Evolutionary conservation across 2,113 vertebrate species (phyloP).

Genomic region (Taurulus bubalis): DNA sequence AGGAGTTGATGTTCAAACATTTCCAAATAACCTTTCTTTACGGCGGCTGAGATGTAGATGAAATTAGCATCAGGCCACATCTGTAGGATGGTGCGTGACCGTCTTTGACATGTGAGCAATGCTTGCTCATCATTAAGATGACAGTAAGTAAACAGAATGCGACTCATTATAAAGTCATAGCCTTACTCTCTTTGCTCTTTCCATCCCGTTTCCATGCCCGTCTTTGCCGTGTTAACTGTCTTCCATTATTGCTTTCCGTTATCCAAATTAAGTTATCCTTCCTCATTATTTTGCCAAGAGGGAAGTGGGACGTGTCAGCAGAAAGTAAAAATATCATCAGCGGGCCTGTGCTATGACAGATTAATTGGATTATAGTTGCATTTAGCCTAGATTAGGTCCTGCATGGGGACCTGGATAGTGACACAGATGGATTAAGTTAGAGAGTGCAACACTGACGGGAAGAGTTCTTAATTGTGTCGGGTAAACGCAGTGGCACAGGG

Average conservation of each 20-base stretch:
- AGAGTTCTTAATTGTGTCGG: constrained; percentile 62
- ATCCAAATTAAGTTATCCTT: constrained; percentile 71
- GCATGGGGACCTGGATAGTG: constrained; percentile 67
- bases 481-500: constrained; percentile 34
- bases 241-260: constrained; percentile 65
- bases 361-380: constrained; percentile 77
- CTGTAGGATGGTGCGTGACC: not conserved
- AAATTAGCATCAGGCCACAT: constrained; percentile 23
- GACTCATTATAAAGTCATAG: constrained; percentile 34
- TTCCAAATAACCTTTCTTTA: constrained; percentile 16
- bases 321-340: constrained; percentile 73
- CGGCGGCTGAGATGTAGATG: not conserved
- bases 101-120: constrained; percentile 26
- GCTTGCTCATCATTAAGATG: not conserved
- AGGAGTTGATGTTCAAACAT: constrained; percentile 16
- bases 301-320: constrained; percentile 73
- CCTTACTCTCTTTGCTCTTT: constrained; percentile 7
- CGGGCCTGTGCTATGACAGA: constrained; percentile 70
- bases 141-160: constrained; percentile 29
- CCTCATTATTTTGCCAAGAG: constrained; percentile 64
- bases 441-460: constrained; percentile 54
- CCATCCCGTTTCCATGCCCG: not conserved
- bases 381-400: constrained; percentile 76
- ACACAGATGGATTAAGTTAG: constrained; percentile 78
- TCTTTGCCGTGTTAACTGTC: constrained; percentile 61